Evolutionary conservation across 1,140 invertebrate species (phyloP).

Genomic region (Micrasema longulum): DNA sequence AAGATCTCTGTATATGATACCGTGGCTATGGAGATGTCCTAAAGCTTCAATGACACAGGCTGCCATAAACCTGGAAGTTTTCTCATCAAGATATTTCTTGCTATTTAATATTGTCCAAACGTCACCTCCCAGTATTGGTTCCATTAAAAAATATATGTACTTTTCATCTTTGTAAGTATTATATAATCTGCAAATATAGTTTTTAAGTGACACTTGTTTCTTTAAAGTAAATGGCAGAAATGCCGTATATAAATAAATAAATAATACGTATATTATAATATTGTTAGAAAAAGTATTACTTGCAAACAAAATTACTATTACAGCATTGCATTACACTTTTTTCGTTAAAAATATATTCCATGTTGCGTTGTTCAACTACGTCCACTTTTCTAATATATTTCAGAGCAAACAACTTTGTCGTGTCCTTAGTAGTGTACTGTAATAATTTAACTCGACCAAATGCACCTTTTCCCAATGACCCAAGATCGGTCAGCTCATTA

Average conservation of each 20-base stretch:
- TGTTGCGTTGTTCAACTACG: constrained; percentile 92
- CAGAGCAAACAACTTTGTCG: constrained; percentile 82
- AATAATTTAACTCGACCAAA: constrained; percentile 94
- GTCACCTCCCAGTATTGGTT: constrained; percentile 96
- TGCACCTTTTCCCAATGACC: constrained; percentile 91
- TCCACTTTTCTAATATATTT: constrained; percentile 94
- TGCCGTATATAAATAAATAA: no score
- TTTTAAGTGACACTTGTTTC: no score
- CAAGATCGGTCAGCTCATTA: constrained; percentile 81
- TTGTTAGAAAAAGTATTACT: constrained; percentile 65
- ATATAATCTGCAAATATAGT: constrained; percentile 77
- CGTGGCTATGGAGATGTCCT: constrained; percentile 87
- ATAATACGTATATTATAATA: no score
- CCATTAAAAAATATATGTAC: constrained; percentile 97
- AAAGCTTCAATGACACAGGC: constrained; percentile 94
- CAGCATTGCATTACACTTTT: constrained; percentile 90
- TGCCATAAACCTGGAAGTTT: constrained; percentile 87
- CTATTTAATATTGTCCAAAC: constrained; percentile 95
- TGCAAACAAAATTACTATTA: constrained; percentile 84
- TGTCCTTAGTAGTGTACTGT: constrained; percentile 68
- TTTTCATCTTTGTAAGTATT: constrained; percentile 94
- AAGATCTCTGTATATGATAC: constrained; percentile 94
- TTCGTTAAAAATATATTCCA: constrained; percentile 93
- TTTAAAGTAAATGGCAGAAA: no score
- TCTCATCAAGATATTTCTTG: constrained; percentile 86